phyloP scores from a whole-genome alignment of 2,113 vertebrate genomes.

The Malurus alboscapulatus region DNA sequence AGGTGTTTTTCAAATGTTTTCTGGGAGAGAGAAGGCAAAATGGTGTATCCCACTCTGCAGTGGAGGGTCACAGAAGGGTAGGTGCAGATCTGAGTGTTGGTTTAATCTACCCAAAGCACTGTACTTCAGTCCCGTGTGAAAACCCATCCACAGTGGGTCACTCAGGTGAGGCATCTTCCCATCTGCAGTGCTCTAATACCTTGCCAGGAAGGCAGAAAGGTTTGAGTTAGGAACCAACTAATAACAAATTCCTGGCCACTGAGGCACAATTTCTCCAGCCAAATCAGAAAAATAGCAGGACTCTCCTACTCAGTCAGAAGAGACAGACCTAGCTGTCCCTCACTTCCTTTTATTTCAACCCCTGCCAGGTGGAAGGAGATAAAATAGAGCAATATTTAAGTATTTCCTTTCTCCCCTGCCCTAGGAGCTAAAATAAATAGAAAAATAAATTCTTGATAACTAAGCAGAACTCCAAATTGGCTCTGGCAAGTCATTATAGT shows the following conservation, averaged over 20 bases:
- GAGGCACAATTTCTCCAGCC: neutral
- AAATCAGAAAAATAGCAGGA: neutral
- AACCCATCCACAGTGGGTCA: neutral
- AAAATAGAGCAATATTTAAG: constrained; percentile 20
- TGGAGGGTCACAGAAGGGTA: neutral
- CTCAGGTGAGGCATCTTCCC: neutral
- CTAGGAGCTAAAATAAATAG: constrained; percentile 44
- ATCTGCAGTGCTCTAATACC: neutral
- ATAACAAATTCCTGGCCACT: neutral
- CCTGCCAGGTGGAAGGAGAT: neutral
- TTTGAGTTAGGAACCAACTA: neutral
- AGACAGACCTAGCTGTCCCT: neutral
- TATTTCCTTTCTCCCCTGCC: neutral
- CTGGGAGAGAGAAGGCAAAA: neutral
- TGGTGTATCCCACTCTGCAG: neutral
- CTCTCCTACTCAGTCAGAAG: neutral
- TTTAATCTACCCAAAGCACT: neutral
- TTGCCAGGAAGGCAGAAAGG: neutral
- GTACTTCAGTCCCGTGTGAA: neutral
- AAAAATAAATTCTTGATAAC: constrained; percentile 60
- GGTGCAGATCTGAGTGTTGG: neutral
- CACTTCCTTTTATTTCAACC: neutral
- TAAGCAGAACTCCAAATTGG: neutral
- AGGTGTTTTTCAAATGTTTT: neutral
- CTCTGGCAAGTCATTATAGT: constrained; percentile 62